Evolutionary conservation across 1,140 invertebrate genomes (phyloP).

Genomic region (Drosophila novamexicana): DNA sequence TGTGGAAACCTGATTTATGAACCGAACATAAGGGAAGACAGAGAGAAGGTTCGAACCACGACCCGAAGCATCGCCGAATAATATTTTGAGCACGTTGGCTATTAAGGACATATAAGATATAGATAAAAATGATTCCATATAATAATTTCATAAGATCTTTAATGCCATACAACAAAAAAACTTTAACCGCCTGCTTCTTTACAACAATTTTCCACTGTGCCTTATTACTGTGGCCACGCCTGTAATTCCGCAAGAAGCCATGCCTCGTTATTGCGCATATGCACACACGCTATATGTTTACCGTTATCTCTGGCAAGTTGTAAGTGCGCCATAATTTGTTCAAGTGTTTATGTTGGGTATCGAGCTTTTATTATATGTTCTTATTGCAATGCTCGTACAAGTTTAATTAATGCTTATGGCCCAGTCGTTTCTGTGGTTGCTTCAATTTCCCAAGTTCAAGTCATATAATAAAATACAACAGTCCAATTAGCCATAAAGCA

Average conservation of each 20-base stretch:
- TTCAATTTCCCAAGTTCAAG: background rate
- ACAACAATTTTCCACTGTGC: slow-evolving; percentile 16
- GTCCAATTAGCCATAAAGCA: background rate
- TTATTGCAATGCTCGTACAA: slow-evolving; percentile 42
- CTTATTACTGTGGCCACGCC: slow-evolving; percentile 16
- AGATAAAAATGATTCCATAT: too few relatives aligned
- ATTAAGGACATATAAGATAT: too few relatives aligned
- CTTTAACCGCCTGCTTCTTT: background rate
- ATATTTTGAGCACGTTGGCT: too few relatives aligned
- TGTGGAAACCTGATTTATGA: too few relatives aligned
- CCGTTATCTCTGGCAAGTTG: slow-evolving; percentile 58
- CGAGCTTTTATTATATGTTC: slow-evolving; percentile 54
- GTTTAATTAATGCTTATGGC: slow-evolving; percentile 59
- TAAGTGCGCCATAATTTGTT: slow-evolving; percentile 61
- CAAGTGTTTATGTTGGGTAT: slow-evolving; percentile 58
- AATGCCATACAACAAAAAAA: background rate
- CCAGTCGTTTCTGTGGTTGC: slow-evolving; percentile 10
- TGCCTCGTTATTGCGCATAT: slow-evolving; percentile 47
- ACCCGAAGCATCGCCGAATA: too few relatives aligned
- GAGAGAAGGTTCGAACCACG: too few relatives aligned
- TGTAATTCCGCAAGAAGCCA: slow-evolving; percentile 25
- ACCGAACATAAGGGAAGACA: too few relatives aligned
- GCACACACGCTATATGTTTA: slow-evolving; percentile 49
- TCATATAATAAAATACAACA: slow-evolving; percentile 13
- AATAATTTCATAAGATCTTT: background rate